phyloP scores from a whole-genome alignment of 2,797 vertebrate genomes.

The Tenualosa ilisha region DNA sequence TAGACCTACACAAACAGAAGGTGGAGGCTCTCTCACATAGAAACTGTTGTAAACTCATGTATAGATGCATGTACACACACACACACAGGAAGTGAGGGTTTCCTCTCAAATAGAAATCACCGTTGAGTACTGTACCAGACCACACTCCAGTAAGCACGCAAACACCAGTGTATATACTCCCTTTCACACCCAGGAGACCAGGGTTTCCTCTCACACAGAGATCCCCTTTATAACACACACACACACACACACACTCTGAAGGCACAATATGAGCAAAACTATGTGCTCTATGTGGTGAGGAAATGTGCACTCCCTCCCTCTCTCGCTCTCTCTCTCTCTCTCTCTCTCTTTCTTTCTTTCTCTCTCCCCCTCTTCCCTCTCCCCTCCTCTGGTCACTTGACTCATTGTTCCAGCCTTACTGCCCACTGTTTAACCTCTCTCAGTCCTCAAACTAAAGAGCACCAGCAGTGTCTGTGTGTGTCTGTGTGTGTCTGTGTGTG shows the following conservation, averaged over 20 bases:
- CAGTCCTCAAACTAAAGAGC: constrained; percentile 26
- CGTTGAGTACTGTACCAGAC: too few relatives aligned
- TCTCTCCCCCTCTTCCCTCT: neutral
- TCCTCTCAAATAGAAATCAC: neutral
- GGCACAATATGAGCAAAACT: neutral
- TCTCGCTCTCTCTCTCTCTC: too few relatives aligned
- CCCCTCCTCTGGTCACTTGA: neutral
- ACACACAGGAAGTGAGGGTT: neutral
- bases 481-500: neutral
- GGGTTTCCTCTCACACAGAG: too few relatives aligned
- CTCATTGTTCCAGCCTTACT: constrained; percentile 56
- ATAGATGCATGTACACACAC: neutral
- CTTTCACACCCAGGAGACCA: neutral
- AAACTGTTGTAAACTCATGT: too few relatives aligned
- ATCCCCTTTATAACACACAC: neutral
- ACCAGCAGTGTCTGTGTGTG: neutral
- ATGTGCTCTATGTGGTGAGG: neutral
- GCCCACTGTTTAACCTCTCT: constrained; percentile 60
- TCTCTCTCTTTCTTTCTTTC: too few relatives aligned
- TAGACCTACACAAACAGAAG: neutral
- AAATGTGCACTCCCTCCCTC: neutral
- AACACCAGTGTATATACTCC: neutral
- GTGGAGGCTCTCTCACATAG: too few relatives aligned
- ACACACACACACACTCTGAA: constrained; percentile 25
- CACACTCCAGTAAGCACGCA: neutral